A percentile compares a stretch with the other conserved stretches of the same genome.
Conservation (phyloP, 2,113 vertebrate genomes). For the Ivindomyrus marchei region DNA sequence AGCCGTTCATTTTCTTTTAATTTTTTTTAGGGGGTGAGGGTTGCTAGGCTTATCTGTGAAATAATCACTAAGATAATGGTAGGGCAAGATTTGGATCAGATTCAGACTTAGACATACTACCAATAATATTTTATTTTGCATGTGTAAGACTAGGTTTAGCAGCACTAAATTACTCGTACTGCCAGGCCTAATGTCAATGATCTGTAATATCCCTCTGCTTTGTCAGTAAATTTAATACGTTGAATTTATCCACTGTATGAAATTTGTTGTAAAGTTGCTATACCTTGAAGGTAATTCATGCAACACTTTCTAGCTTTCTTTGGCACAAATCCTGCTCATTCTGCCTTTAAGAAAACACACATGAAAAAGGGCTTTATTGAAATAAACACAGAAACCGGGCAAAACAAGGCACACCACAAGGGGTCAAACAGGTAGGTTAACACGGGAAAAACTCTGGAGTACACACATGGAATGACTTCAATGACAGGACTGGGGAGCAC, state of each 20-base stretch:
- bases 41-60: background rate
- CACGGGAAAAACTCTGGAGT: no score
- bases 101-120: background rate
- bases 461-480: no score
- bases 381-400: no score
- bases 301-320: background rate
- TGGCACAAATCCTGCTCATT: background rate
- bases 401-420: no score
- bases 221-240: background rate
- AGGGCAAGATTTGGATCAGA: background rate
- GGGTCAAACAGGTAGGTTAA: no score
- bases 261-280: background rate
- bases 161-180: background rate
- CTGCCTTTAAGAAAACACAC: background rate
- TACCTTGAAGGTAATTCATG: background rate
- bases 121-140: background rate
- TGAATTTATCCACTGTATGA: background rate
- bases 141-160: background rate
- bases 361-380: no score
- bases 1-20: background rate
- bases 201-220: background rate
- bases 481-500: no score
- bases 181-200: background rate
- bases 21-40: background rate
- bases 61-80: background rate